Evolutionary conservation across 1,140 invertebrate species (phyloP).

Genomic region (Drosophila micromelanica): DNA sequence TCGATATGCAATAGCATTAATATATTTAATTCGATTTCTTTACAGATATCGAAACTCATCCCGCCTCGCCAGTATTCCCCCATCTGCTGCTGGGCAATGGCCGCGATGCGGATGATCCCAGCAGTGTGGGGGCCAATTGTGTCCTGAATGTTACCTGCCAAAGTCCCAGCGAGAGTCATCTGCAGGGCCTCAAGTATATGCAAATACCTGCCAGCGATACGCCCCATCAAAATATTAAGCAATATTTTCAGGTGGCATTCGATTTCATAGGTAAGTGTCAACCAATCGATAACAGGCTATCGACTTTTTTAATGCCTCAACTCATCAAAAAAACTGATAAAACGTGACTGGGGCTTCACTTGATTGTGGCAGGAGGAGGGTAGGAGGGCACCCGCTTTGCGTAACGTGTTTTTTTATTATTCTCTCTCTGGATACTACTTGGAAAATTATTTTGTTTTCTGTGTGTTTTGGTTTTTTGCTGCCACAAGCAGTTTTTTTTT

Average conservation of each 20-base stretch:
- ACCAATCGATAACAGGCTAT: slow-evolving; percentile 17
- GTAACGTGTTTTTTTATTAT: slow-evolving; percentile 57
- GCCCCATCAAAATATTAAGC: slow-evolving; percentile 94
- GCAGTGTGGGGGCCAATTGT: slow-evolving; percentile 89
- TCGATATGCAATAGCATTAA: slow-evolving; percentile 55
- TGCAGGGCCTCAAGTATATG: slow-evolving; percentile 91
- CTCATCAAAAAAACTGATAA: slow-evolving; percentile 61
- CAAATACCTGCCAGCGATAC: slow-evolving; percentile 94
- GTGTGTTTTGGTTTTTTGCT: slow-evolving; percentile 51
- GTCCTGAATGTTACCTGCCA: slow-evolving; percentile 94
- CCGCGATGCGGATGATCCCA: slow-evolving; percentile 91
- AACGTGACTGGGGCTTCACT: slow-evolving; percentile 68
- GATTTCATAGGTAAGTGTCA: slow-evolving; percentile 93
- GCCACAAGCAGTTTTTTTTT: slow-evolving; percentile 57
- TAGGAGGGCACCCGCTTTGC: slow-evolving; percentile 37
- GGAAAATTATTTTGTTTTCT: slow-evolving; percentile 54
- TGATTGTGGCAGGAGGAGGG: not conserved
- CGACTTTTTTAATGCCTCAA: slow-evolving; percentile 29
- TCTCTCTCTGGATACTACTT: slow-evolving; percentile 45
- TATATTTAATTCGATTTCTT: slow-evolving; percentile 39
- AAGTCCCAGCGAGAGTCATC: slow-evolving; percentile 89
- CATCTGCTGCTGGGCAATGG: slow-evolving; percentile 95
- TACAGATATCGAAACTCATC: slow-evolving; percentile 90
- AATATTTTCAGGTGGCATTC: slow-evolving; percentile 96
- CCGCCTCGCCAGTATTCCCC: slow-evolving; percentile 92